These are phyloP conservation scores for Pipistrellus nathusii DNA, from an alignment of 2,797 vertebrate species.

Conservation along the genomic window DNA sequence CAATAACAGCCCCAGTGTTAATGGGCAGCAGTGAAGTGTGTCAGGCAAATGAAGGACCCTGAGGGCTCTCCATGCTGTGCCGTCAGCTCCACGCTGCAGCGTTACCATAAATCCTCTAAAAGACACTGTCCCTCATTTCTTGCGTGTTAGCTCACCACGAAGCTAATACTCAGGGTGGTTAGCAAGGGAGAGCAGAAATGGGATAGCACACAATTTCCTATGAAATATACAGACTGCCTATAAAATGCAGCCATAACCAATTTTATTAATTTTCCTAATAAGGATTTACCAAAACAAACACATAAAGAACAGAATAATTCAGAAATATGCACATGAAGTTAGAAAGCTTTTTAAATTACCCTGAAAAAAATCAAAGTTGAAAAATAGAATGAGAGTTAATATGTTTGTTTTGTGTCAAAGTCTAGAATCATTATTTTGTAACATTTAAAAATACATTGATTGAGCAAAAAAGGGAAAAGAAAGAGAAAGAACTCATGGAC, in stretches of 20 bases:
- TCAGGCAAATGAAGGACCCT: constrained; percentile 91
- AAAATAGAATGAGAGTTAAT: background rate
- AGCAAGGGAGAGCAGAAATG: background rate
- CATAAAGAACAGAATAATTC: background rate
- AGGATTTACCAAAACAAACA: background rate
- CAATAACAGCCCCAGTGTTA: constrained; percentile 92
- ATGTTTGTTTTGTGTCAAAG: background rate
- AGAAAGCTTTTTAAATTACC: constrained; percentile 31
- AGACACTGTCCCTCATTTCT: constrained; percentile 79
- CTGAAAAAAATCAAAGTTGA: background rate
- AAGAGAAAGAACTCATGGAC: background rate
- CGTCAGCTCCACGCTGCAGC: constrained; percentile 78
- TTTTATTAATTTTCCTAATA: background rate
- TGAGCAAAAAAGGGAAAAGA: background rate
- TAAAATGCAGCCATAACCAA: background rate
- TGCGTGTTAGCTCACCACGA: background rate
- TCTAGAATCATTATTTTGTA: background rate
- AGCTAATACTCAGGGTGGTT: background rate
- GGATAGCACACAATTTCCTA: background rate
- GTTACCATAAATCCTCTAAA: constrained; percentile 88
- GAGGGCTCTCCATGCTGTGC: constrained; percentile 87
- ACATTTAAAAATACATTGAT: background rate
- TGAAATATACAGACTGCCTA: constrained; percentile 22
- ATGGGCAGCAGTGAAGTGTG: constrained; percentile 90
- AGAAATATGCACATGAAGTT: background rate